Conservation (phyloP, 2,797 vertebrate genomes). For the Choloepus didactylus region DNA sequence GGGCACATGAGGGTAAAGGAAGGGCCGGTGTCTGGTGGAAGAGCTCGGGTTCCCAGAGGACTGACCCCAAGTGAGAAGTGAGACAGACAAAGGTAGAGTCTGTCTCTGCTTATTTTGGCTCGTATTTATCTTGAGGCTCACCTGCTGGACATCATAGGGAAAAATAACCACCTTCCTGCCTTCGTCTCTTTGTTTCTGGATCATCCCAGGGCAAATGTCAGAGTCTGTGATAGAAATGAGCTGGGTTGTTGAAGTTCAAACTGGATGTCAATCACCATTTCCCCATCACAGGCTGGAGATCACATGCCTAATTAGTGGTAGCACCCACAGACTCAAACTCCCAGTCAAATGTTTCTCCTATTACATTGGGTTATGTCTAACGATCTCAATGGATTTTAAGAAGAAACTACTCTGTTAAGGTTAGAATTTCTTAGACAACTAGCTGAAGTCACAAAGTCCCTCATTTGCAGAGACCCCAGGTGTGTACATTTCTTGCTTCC, state of each 20-base stretch:
- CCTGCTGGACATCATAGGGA: background rate
- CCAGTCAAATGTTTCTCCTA: background rate
- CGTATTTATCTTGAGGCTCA: background rate
- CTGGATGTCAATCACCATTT: background rate
- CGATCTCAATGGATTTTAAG: constrained; percentile 5
- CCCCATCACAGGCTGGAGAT: background rate
- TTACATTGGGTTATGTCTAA: background rate
- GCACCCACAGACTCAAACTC: background rate
- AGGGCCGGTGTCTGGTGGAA: background rate
- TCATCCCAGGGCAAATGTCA: background rate
- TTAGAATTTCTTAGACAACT: background rate
- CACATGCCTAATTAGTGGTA: background rate
- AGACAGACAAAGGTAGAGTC: background rate
- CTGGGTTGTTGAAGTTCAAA: background rate
- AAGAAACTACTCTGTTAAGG: background rate
- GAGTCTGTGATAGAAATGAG: background rate
- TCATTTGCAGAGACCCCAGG: background rate
- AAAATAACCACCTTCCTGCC: background rate
- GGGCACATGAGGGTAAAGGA: background rate
- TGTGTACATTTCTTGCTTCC: background rate
- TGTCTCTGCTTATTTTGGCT: background rate
- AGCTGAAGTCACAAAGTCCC: background rate
- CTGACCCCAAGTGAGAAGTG: background rate
- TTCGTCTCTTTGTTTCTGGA: background rate
- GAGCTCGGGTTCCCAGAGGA: background rate